These are phyloP conservation scores for Drosophila nr. perissopoda DNA, from an alignment of 2,888 invertebrate genomes.

Conservation along the genomic window DNA sequence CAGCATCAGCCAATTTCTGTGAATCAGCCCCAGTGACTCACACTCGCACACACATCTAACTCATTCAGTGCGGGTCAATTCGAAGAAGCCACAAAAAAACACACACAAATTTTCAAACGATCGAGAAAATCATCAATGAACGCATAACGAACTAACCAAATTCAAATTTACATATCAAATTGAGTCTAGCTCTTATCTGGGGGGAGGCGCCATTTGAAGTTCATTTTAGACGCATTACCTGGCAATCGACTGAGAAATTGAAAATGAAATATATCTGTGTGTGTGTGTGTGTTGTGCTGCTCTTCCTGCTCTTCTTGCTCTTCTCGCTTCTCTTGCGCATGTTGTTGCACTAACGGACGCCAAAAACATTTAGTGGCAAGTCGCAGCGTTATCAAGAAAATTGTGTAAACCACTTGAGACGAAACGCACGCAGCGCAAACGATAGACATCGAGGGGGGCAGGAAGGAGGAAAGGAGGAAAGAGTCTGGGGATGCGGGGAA, in stretches of 20 bases:
- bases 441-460: background rate
- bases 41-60: constrained; percentile 5
- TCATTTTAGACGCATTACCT: constrained; percentile 72
- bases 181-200: constrained; percentile 51
- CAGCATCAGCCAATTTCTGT: constrained; percentile 34
- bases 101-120: constrained; percentile 48
- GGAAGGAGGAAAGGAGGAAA: background rate
- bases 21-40: constrained; percentile 58
- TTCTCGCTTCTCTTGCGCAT: constrained; percentile 1
- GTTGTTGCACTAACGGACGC: constrained; percentile 70
- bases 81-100: constrained; percentile 5
- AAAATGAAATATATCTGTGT: constrained; percentile 12
- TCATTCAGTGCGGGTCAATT: constrained; percentile 27
- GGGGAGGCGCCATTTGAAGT: constrained; percentile 65
- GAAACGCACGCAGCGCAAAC: constrained; percentile 11
- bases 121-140: constrained; percentile 69
- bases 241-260: constrained; percentile 63
- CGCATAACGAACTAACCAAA: constrained; percentile 3
- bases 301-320: background rate
- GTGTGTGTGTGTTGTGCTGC: background rate
- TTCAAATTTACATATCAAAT: constrained; percentile 68
- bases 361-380: constrained; percentile 69
- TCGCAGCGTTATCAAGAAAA: constrained; percentile 47
- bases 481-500: constrained; percentile 3
- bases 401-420: constrained; percentile 57